Conservation (phyloP, 2,113 vertebrate genomes). For the Tyto alba region DNA sequence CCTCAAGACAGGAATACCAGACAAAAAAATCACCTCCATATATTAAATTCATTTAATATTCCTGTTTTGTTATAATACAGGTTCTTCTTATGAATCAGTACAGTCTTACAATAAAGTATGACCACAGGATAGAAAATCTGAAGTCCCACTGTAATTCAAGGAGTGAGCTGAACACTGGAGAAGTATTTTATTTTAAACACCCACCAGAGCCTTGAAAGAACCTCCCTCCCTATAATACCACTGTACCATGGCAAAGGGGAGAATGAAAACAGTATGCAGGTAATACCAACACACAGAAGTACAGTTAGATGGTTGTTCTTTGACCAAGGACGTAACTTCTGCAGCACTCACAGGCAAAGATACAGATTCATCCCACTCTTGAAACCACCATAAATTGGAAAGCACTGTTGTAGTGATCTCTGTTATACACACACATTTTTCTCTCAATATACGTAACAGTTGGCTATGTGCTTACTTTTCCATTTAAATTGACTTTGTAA, state of each 20-base stretch:
- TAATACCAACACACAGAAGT: background rate
- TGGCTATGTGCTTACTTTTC: background rate
- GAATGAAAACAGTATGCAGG: background rate
- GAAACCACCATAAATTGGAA: background rate
- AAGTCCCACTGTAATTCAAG: background rate
- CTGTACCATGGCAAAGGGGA: background rate
- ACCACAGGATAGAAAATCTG: background rate
- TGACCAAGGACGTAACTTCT: background rate
- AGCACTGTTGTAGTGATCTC: background rate
- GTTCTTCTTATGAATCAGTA: background rate
- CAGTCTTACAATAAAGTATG: background rate
- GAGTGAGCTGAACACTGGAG: background rate
- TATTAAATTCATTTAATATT: background rate
- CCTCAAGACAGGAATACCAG: background rate
- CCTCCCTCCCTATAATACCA: background rate
- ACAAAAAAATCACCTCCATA: background rate
- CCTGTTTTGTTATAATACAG: background rate
- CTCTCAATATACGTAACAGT: background rate
- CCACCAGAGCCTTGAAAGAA: background rate
- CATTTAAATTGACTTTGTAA: background rate
- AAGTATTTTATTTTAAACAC: background rate
- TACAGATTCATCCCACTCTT: background rate
- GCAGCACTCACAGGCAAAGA: background rate
- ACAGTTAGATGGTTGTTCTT: background rate
- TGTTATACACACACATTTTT: background rate